Percentiles rank a stretch among this genome's conserved stretches.
These are phyloP conservation scores for Lepidurus arcticus DNA, from an alignment of 1,140 invertebrate genomes.

Conservation along the genomic window DNA sequence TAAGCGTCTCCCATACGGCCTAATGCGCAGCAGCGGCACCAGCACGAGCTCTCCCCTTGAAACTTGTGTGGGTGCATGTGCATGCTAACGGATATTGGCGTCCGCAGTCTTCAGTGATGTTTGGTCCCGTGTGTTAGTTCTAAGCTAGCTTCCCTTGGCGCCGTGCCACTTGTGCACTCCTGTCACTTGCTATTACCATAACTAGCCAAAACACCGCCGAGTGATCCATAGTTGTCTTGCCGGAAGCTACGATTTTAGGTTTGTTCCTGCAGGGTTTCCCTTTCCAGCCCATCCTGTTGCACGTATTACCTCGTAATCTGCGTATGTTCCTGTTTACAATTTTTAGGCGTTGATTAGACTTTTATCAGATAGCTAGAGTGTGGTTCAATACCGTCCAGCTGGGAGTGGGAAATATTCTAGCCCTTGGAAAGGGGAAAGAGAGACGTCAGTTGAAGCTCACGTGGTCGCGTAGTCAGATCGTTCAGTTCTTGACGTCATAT, in stretches of 20 bases:
- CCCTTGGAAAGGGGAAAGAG: not conserved
- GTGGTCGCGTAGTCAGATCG: not conserved
- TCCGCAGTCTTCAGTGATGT: not conserved
- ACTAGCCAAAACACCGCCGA: not conserved
- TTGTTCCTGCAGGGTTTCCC: slow-evolving; percentile 3
- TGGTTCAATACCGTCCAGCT: not conserved
- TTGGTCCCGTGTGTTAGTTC: not conserved
- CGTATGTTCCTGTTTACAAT: not conserved
- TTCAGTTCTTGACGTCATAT: not conserved
- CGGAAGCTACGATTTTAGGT: not conserved
- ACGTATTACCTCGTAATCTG: not conserved
- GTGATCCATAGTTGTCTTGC: not conserved
- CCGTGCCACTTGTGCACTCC: not conserved
- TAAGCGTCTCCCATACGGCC: not conserved
- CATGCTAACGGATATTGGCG: slow-evolving; percentile 15
- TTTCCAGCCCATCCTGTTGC: not conserved
- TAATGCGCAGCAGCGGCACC: not conserved
- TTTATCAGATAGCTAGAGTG: not conserved
- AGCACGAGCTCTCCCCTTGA: not conserved
- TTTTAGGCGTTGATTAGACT: not conserved
- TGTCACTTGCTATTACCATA: not conserved
- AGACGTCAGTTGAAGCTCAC: slow-evolving; percentile 7
- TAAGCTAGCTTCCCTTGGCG: not conserved
- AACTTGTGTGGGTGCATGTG: not conserved
- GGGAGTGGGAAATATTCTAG: not conserved